phyloP scores from a whole-genome alignment of 2,888 invertebrate species.

The Archips xylosteana region DNA sequence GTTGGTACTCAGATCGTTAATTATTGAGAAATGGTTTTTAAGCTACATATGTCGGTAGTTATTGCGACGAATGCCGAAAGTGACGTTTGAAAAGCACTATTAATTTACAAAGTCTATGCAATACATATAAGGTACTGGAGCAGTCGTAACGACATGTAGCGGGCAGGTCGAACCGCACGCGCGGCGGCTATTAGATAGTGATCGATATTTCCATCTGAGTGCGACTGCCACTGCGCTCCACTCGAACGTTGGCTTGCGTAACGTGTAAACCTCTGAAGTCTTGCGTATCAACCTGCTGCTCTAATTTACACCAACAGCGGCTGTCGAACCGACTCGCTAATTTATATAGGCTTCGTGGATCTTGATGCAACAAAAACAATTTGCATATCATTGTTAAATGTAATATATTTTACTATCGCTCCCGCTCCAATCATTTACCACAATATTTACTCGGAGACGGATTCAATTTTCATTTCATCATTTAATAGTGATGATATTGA shows the following conservation, averaged over 20 bases:
- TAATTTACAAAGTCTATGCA: not conserved
- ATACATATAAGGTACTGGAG: not conserved
- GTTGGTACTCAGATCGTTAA: not conserved
- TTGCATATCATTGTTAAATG: not conserved
- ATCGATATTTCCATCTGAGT: slow-evolving; percentile 60
- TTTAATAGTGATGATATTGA: too few relatives aligned
- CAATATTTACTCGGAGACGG: too few relatives aligned
- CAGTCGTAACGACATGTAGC: slow-evolving; percentile 30
- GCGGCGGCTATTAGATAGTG: slow-evolving; percentile 54
- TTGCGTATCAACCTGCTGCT: slow-evolving; percentile 38
- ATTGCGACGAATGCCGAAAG: slow-evolving; percentile 2
- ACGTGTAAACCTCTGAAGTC: slow-evolving; percentile 41
- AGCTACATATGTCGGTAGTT: not conserved
- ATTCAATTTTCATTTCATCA: too few relatives aligned
- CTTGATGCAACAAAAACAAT: slow-evolving; percentile 3
- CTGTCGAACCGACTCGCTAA: slow-evolving; percentile 2
- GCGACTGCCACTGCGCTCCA: slow-evolving; percentile 41
- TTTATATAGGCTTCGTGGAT: slow-evolving; percentile 10
- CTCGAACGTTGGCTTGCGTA: slow-evolving; percentile 49
- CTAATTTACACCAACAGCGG: slow-evolving; percentile 13
- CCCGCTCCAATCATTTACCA: not conserved
- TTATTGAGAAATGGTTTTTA: slow-evolving; percentile 1
- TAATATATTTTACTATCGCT: not conserved
- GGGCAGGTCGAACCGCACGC: slow-evolving; percentile 25
- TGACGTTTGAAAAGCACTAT: slow-evolving; percentile 7